Percentiles rank a stretch among this genome's conserved stretches.
Evolutionary conservation across 2,113 vertebrate genomes (phyloP).

Genomic region (Limanda limanda): DNA sequence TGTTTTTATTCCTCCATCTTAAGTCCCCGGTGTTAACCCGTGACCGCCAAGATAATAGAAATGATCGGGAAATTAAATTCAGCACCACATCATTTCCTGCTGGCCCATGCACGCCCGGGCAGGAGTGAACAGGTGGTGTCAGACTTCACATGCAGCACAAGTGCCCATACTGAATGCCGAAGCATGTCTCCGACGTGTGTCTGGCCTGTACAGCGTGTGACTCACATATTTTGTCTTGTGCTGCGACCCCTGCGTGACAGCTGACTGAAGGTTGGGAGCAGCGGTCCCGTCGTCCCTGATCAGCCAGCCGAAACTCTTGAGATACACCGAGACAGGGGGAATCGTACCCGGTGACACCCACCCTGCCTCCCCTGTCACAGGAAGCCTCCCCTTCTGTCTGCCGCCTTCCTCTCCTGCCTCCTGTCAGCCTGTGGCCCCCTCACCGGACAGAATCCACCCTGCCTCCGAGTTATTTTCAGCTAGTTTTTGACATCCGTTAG

Average conservation of each 20-base stretch:
- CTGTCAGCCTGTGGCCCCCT: conserved; percentile 29
- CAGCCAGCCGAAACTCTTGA: conserved; percentile 79
- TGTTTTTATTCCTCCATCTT: conserved; percentile 69
- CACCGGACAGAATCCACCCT: conserved; percentile 7
- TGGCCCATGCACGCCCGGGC: conserved; percentile 15
- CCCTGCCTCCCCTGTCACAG: conserved; percentile 74
- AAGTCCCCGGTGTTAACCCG: conserved; percentile 70
- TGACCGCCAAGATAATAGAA: conserved; percentile 71
- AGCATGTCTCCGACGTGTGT: conserved; percentile 29
- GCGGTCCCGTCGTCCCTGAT: conserved; percentile 75
- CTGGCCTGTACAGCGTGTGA: conserved; percentile 39
- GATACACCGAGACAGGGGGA: conserved; percentile 61
- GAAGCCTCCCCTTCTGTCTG: conserved; percentile 52
- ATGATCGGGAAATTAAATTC: conserved; percentile 72
- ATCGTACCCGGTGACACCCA: conserved; percentile 79
- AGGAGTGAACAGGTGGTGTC: conserved; percentile 24
- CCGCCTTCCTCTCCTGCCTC: conserved; percentile 4
- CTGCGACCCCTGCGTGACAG: conserved; percentile 78
- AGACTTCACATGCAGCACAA: conserved; percentile 22
- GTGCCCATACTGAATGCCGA: conserved; percentile 9
- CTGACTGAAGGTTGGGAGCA: conserved; percentile 81
- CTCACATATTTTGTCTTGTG: conserved; percentile 39
- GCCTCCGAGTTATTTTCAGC: conserved; percentile 3
- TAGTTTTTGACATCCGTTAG: conserved; percentile 19
- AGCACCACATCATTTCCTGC: conserved; percentile 53